A percentile compares a stretch with the other conserved stretches of the same genome.
These are phyloP conservation scores for Bellardia bayeri DNA, from an alignment of 2,888 invertebrate genomes.

Conservation along the genomic window DNA sequence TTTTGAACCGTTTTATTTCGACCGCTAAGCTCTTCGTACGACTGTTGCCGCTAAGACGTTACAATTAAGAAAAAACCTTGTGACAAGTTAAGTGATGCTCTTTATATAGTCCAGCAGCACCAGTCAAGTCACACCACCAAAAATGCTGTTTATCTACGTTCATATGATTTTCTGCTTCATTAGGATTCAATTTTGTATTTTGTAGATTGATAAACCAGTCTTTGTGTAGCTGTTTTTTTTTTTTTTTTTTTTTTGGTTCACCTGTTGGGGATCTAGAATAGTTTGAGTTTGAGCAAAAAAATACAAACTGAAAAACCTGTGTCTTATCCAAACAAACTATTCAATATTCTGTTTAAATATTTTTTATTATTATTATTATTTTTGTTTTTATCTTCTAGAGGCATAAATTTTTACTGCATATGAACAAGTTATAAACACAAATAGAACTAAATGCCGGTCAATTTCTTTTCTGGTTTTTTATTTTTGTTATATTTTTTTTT, in stretches of 20 bases:
- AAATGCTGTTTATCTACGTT: neutral
- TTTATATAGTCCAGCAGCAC: conserved; percentile 71
- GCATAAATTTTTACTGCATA: conserved; percentile 35
- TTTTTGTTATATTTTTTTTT: conserved; percentile 40
- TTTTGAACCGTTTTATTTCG: conserved; percentile 40
- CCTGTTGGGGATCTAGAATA: conserved; percentile 68
- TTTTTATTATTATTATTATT: conserved; percentile 16
- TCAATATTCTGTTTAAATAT: conserved; percentile 40
- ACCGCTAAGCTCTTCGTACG: neutral
- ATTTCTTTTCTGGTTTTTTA: conserved; percentile 39
- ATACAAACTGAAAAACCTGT: conserved; percentile 17
- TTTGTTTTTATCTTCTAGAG: conserved; percentile 14
- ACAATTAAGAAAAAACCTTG: conserved; percentile 54
- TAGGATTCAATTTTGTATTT: conserved; percentile 33
- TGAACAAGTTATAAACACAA: conserved; percentile 22
- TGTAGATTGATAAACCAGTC: conserved; percentile 56
- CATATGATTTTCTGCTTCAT: conserved; percentile 16
- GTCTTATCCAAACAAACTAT: conserved; percentile 10
- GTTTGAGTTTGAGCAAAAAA: neutral
- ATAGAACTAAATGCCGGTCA: conserved; percentile 29
- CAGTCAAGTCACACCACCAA: neutral
- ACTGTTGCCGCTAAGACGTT: conserved; percentile 35
- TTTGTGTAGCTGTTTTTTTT: conserved; percentile 29
- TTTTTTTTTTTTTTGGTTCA: conserved; percentile 25
- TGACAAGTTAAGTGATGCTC: conserved; percentile 30